Base-by-base conservation (phyloP, 2,888 invertebrate species). In the Cataglyphis cursor region DNA sequence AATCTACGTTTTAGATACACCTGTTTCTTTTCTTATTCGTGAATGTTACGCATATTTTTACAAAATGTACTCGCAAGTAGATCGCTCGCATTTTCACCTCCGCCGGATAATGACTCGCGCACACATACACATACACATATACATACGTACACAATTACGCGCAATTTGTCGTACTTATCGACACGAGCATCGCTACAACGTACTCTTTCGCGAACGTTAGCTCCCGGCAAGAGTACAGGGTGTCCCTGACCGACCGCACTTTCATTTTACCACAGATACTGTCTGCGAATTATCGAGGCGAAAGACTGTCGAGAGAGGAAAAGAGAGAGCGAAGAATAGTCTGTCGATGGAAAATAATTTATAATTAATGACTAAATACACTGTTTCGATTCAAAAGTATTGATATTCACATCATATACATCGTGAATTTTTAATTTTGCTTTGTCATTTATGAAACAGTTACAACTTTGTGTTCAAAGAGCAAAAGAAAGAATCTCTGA, bases 121-220 rank as follows among this genome's bases (percentile, higher is more conserved):
- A 82, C 85, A 51, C 8, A 0, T 2, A n/a, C 85, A 51, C 8
- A 0, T 2, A n/a, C 51, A n/a, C 18, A 48, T 8, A 44, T 15
- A 44, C 44, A 44, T 51, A 51, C 48, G 51, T 51, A 84, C 82
- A 75, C 87, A 81, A 89, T 89, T 89, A 89, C 89, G 83, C 80
- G 87, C 89, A 89, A 89, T 89, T 89, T 89, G 89, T 89, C 89
- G 85, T 84, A 89, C 75, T 89, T 89, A 89, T 89, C 89, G 87
- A 80, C 54, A 61, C 72, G 87, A 61, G 82, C 83, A 89, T 89
- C 89, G 81, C 62, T 66, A 44, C 76, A 51, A 64, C 44, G 51
- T 51, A 24, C 74, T 62, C 88, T 84, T 88, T 86, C 87, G 78
- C 59, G 81, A 73, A 73, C 75, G 85, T 72, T 78, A 73, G 78